Evolutionary conservation across 2,888 invertebrate species (phyloP), one percentile per base, ranked within the genome.

Genomic region (Tachina grossa): DNA sequence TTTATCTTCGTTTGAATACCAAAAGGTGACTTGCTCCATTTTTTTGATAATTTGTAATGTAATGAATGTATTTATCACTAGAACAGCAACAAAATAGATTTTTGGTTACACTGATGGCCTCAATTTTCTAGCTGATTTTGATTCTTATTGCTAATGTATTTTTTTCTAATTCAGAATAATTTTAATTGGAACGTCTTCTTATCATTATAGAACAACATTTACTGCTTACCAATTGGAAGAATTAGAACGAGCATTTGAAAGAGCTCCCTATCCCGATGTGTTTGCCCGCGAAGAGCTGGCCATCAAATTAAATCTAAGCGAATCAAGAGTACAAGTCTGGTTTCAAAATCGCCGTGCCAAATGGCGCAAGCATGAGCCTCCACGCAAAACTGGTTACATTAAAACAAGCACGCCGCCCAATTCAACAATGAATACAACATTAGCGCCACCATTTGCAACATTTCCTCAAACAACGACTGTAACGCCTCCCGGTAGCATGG

Each of bases 201-300:
- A 9, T 76, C 31, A 13, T 41, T 92, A 5, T 94, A 98, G 98
- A 93, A 98, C 98, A 2, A 98, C 98, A 9, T 98, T 98, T 91
- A 98, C 98, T 8, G 97, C 98, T 0, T 98, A 97, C 91, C 98
- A 98, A 92, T 93, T 98, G 85, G 98, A 98, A 91, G 98, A 98
- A 90, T 92, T 98, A 89, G 98, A 98, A 91, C 94, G 97, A 63
- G 98, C 98, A 0, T 98, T 98, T 91, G 98, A 98, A 91, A 94
- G 98, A 49, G 98, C 98, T 0, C 98, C 98, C 0, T 98, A 98
- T 91, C 98, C 98, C 0, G 98, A 98, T 92, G 98, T 98, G 1
- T 98, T 98, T 90, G 98, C 98, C 1, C 94, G 98, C 81, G 98
- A 98, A 92, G 98, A 98, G 91, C 93, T 98, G 80, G 98, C 98